Conservation (phyloP, 2,797 vertebrate species). For the Myripristis murdjan region DNA sequence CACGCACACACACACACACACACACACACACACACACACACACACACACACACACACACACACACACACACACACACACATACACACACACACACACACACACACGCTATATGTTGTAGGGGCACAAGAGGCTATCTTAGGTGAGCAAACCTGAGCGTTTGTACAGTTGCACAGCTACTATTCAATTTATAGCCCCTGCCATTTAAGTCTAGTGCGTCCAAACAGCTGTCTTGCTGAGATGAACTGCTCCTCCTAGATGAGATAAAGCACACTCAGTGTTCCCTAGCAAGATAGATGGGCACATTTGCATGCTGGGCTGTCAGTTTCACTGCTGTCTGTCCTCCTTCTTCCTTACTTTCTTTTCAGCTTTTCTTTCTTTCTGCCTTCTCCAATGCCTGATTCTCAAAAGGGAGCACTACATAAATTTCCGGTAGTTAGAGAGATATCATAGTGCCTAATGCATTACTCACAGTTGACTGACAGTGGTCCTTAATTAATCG, state of each 20-base stretch:
- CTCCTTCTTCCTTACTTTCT: conserved; percentile 57
- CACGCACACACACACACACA: not conserved
- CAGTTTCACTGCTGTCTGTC: conserved; percentile 54
- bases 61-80: no score
- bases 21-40: not conserved
- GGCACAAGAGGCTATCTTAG: conserved; percentile 26
- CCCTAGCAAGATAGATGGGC: conserved; percentile 74
- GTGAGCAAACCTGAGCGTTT: conserved; percentile 40
- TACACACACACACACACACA: not conserved
- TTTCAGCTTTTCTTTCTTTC: conserved; percentile 47
- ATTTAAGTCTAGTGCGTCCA: conserved; percentile 62
- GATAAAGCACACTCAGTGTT: conserved; percentile 78
- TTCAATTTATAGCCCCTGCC: conserved; percentile 56
- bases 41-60: not conserved
- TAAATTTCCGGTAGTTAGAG: conserved; percentile 66
- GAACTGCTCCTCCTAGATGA: conserved; percentile 72
- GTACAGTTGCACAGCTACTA: conserved; percentile 56
- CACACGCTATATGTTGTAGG: conserved; percentile 11
- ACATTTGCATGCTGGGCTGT: conserved; percentile 75
- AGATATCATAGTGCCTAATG: conserved; percentile 60
- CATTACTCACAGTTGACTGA: conserved; percentile 78
- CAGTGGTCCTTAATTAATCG: conserved; percentile 66
- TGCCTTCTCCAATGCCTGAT: conserved; percentile 38
- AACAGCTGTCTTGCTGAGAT: conserved; percentile 73
- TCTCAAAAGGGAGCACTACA: conserved; percentile 54